Evolutionary conservation across 2,797 vertebrate species (phyloP), one percentile per base, ranked within the genome.

Genomic region (Brachymystax lenok): DNA sequence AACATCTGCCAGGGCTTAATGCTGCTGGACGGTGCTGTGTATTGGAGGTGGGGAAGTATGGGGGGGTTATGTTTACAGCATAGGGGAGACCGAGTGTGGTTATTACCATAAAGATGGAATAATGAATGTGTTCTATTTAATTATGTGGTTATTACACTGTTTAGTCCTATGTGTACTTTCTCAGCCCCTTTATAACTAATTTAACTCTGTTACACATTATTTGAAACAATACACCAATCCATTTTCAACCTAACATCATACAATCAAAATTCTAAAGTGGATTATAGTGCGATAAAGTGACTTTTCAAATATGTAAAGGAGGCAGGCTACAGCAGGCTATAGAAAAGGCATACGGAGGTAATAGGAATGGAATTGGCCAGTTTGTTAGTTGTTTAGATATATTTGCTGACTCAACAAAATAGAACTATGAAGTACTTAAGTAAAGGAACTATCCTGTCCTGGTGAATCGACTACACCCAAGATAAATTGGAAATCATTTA

Each of bases 1-100:
- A 77, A 85, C 81, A 78, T 82, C 79, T 83, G 77, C 71, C 71
- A 14, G 10, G 13, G 68, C 83, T 82, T 74, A 79, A 72, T 80
- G 69, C 72, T 75, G 61, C 72, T 69, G 69, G 35, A 21, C 56
- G 52, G 69, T 70, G 46, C 74, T 19, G 13, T 52, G 33, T 46
- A 46, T 46, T 12, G 40, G 10, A 74, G 51, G 30, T 77, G 59
- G 52, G 54, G 14, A 27, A 30, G 13, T 28, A 14, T 46, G 40
- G 17, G 40, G 40, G 19, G 12, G n/a, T 19, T 70, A 70, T n/a
- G 56, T 19, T n/a, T 21, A 7, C 17, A 59, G 56, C 17, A 59
- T 19, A 4, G 52, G 52, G 52, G 16, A 19, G 14, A 16, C 14
- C 1, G 52, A 16, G 17, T 54, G 52, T 54, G 52, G 52, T 19